Conservation (phyloP, 2,888 invertebrate species). For the Agriopis leucophaearia region DNA sequence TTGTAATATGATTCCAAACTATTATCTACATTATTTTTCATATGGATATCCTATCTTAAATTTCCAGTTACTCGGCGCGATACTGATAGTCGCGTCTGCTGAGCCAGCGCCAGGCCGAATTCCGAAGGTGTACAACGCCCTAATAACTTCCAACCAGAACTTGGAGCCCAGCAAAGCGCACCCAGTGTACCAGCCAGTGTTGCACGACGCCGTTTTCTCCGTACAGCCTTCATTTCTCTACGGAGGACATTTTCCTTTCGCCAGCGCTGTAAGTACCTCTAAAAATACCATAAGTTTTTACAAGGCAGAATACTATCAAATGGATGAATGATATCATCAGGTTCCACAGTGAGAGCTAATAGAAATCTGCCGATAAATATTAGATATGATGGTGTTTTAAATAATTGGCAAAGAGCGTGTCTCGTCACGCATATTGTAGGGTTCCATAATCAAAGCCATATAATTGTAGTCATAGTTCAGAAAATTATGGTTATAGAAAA, state of each 20-base stretch:
- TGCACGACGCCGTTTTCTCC: slow-evolving; percentile 87
- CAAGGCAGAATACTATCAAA: too few relatives aligned
- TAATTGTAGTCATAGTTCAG: too few relatives aligned
- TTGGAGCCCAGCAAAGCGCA: slow-evolving; percentile 91
- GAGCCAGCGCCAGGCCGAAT: slow-evolving; percentile 85
- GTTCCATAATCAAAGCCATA: too few relatives aligned
- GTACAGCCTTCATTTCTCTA: slow-evolving; percentile 72
- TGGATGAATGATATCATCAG: too few relatives aligned
- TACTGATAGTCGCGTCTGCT: slow-evolving; percentile 56
- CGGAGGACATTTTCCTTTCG: slow-evolving; percentile 68
- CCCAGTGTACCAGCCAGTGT: slow-evolving; percentile 90
- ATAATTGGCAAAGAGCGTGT: too few relatives aligned
- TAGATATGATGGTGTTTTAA: too few relatives aligned
- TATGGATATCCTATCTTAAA: neutral
- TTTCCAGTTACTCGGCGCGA: slow-evolving; percentile 67
- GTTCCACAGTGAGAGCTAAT: too few relatives aligned
- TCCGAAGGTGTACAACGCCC: slow-evolving; percentile 92
- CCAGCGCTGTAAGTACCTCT: slow-evolving; percentile 64
- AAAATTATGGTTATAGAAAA: too few relatives aligned
- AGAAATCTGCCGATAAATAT: too few relatives aligned
- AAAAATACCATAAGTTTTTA: neutral
- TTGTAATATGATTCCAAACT: too few relatives aligned
- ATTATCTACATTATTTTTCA: neutral
- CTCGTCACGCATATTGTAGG: too few relatives aligned
- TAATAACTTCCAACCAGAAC: slow-evolving; percentile 92